Base-by-base conservation (phyloP, 2,888 invertebrate genomes). In the Anoplius nigerrimus region DNA sequence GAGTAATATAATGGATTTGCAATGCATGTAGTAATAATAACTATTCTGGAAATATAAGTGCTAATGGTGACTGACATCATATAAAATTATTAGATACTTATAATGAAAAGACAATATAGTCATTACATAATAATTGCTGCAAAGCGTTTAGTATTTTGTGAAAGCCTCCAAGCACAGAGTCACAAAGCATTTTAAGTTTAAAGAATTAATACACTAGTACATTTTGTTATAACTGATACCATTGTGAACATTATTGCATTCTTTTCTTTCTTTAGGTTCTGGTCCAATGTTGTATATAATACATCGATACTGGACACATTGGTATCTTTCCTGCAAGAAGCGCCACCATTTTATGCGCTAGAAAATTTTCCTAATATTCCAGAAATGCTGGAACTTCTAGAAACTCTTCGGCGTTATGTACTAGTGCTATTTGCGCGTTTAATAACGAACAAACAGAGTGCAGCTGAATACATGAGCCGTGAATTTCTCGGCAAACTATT, bases 401-500 rank as follows among this genome's bases (percentile, higher is more conserved):
- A 92, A 69, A 90, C 91, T 60, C 82, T 92, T 15, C 89, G 90
- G 66, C 84, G 87, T 51, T 86, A 90, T 18, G 92, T 95, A 62
- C 92, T 96, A 57, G 89, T 94, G 21, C 90, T 95, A 8, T 93
- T 94, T 82, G 91, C 94, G 75, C 92, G 97, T 81, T 91, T 98
- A 75, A 91, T 95, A 11, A 96, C 95, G 13, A 93, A 93, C 87
- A 94, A 93, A 79, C 95, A 96, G 86, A 84, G 80, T 59, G 42
- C 76, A 24, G 24, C 60, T 0, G 86, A 87, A 62, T 94, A 92
- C 91, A 93, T 96, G 86, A 91, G 90, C 1, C 92, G 92, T 60
- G 89, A 91, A 46, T 91, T 91, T 65, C 92, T 95, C 89, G 93
- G 93, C 0, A 90, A 92, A 5, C 83, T 95, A n/a, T 85, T 97